Base-by-base conservation (phyloP, 2,797 vertebrate species). In the Lagorchestes hirsutus region DNA sequence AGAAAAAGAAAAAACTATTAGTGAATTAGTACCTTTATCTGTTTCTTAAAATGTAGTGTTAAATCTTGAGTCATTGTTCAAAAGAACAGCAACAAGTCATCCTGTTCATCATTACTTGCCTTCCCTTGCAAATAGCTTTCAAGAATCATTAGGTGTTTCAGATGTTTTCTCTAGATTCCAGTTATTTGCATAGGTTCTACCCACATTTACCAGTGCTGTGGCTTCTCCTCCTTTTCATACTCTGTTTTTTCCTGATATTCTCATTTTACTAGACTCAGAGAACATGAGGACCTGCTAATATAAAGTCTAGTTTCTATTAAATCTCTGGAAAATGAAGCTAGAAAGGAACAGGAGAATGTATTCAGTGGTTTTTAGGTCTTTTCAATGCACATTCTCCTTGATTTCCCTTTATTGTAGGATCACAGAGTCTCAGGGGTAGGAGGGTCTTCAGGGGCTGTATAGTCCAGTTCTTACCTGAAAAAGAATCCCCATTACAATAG, bases 241-340 rank as follows among this genome's bases (percentile, higher is more conserved):
- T 54, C 93, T n/a, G 29, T 10, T 96, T 82, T 28, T 46, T 82
- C 74, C 18, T 55, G 31, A 13, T 87, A 92, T 34, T 96, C 54
- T 95, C 95, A 91, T 46, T 90, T 92, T 54, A 74, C 52, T 90
- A 54, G 2, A 91, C 5, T 54, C 29, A 18, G 34, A 31, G 46
- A 82, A 46, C 18, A 82, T 10, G 67, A 91, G 13, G 18, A 82
- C 46, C 8, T 93, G 50, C 93, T 28, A 59, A 94, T 29, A 90
- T 90, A 90, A 62, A 90, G 93, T 46, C n/a, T 5, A 74, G 28
- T 97, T 58, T 28, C 6, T 93, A 3, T 27, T 27, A 57, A 92
- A 55, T 93, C 82, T 55, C 52, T 93, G 93, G 52, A 92, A 97
- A 97, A 93, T 24, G 16, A 93, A 58, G 14, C 82, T 62, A 18